These are phyloP conservation scores for Ammodytes dubius DNA, from an alignment of 2,113 vertebrate genomes.

Conservation along the genomic window DNA sequence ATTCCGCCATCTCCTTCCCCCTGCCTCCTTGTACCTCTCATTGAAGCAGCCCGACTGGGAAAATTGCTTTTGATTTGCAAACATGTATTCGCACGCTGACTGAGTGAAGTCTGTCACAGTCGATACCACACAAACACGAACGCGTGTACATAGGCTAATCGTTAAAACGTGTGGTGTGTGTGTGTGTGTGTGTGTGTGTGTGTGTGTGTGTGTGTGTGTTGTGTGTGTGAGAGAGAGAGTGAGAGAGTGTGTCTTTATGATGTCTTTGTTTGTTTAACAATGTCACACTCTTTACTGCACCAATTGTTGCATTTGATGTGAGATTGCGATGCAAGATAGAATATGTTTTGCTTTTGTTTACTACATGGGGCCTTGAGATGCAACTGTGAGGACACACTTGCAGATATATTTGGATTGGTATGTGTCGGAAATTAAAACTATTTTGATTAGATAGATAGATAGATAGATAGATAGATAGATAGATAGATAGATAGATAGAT, in stretches of 20 bases:
- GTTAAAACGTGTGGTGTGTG: background rate
- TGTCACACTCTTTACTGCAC: background rate
- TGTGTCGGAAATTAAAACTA: no score
- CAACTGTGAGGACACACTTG: no score
- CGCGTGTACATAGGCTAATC: background rate
- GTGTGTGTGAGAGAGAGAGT: background rate
- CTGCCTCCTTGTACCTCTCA: constrained; percentile 14
- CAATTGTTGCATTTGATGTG: no score
- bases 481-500: constrained; percentile 1
- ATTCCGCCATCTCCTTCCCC: constrained; percentile 49
- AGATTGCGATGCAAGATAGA: background rate
- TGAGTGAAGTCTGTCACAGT: background rate
- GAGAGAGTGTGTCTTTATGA: background rate
- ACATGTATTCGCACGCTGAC: background rate
- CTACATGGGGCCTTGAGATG: no score
- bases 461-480: constrained; percentile 4
- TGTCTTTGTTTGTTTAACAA: background rate
- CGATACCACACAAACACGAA: background rate
- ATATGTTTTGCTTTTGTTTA: no score
- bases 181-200: background rate
- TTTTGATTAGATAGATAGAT: background rate
- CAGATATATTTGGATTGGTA: no score
- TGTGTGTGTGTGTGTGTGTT: background rate
- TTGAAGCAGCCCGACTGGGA: constrained; percentile 18
- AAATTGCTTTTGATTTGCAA: constrained; percentile 42